A percentile compares a stretch with the other conserved stretches of the same genome.
Conservation (phyloP, 2,797 vertebrate genomes). For the Alectoris magna region DNA sequence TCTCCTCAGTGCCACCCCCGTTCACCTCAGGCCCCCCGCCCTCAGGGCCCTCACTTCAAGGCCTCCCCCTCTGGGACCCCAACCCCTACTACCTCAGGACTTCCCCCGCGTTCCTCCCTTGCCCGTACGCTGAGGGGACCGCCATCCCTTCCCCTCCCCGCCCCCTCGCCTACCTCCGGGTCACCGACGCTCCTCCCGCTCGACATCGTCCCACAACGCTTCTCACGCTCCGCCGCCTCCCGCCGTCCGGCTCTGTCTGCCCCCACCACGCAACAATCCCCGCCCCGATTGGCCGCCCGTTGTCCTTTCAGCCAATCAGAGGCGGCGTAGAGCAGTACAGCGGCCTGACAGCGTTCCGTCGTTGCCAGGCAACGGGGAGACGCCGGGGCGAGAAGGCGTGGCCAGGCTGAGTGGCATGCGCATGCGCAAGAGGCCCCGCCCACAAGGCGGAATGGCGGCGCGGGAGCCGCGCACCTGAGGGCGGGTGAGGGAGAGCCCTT, state of each 20-base stretch:
- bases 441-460: background rate
- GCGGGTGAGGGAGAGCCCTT: background rate
- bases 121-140: too few relatives aligned
- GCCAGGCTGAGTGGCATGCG: background rate
- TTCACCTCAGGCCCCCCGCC: too few relatives aligned
- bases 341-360: background rate
- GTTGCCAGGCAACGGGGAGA: slow-evolving; percentile 60
- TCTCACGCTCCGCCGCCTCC: background rate
- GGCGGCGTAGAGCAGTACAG: background rate
- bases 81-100: too few relatives aligned
- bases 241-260: background rate
- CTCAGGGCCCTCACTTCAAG: too few relatives aligned
- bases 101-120: too few relatives aligned
- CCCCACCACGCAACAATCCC: background rate
- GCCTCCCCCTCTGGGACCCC: too few relatives aligned
- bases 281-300: slow-evolving; percentile 44
- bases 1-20: too few relatives aligned
- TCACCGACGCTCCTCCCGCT: slow-evolving; percentile 80
- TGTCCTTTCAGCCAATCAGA: slow-evolving; percentile 19
- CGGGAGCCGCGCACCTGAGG: background rate
- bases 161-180: slow-evolving; percentile 78
- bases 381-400: background rate
- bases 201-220: slow-evolving; percentile 82
- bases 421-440: background rate
- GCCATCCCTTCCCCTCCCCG: too few relatives aligned